Evolutionary conservation across 2,797 vertebrate species (phyloP), one percentile per base, ranked within the genome.

Genomic region (Periophthalmus magnuspinnatus): DNA sequence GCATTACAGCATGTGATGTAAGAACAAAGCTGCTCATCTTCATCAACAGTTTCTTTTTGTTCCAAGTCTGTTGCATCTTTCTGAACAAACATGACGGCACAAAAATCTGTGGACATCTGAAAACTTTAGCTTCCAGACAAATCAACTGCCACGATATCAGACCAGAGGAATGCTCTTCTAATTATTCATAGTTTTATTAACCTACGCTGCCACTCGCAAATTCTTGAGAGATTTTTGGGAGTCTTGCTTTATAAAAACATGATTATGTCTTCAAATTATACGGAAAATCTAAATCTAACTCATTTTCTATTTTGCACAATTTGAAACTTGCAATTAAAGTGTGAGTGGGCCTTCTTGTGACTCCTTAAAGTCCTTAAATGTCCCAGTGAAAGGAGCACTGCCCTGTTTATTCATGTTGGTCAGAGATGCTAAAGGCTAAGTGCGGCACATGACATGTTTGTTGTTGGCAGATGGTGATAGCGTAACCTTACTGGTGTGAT

Each of bases 401-500:
- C 33, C 69, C 63, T 38, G 60, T 65, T 60, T 60, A 73, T 72
- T 77, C 62, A 77, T 71, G 70, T 77, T 65, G 47, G 62, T 69
- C 72, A 70, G 73, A 84, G 79, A 79, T 70, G 11, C 52, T 56
- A 65, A n/a, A 17, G 69, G 76, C 80, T 22, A 71, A 47, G 1
- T 65, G 32, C 17, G 7, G 17, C 63, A 50, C 16, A 65, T 50
- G 45, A 47, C 13, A 47, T 47, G 21, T 16, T 60, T 79, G 63
- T 61, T 32, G 65, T 67, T 69, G 81, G 77, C 83, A 84, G 81
- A 80, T 76, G 80, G 57, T 73, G 13, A 74, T 77, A 86, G 81
- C 81, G 71, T 85, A 91, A 90, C 88, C 87, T 90, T 89, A 89
- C 90, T 90, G 89, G 88, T 92, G 85, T 89, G 82, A 89, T 79